Evolutionary conservation across 2,888 invertebrate genomes (phyloP), one percentile per base, ranked within the genome.

Genomic region (Pachycephus smyrnensis): DNA sequence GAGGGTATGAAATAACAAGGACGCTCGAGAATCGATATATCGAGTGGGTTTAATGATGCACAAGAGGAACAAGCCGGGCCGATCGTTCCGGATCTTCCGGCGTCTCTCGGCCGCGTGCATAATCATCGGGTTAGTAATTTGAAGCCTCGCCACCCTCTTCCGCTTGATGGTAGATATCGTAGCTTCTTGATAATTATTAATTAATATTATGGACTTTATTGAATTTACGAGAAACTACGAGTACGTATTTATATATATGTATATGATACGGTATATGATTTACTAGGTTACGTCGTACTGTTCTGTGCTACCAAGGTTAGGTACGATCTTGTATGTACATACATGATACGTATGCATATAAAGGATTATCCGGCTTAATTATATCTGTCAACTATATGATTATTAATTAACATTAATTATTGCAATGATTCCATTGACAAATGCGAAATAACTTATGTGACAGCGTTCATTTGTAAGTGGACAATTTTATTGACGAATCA

Each of bases 1-100:
- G 36, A 35, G 33, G 81, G 68, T 78, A 78, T 77, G 77, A 81
- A 81, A 80, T 77, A 78, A 81, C 80, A 79, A 79, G 82, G 81
- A 82, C 82, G 78, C 37, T 69, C 37, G 73, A 68, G 75, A 77
- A 82, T 82, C 82, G 82, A 82, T 82, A 82, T 81, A 81, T 82
- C 79, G 80, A 78, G 78, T 79, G 30, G 23, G 23, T 36, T 74
- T 74, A 74, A 74, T 36, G 74, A 74, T 74, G 35, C 36, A 74
- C 33, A 33, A 74, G 74, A 74, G 31, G 36, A 74, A 37, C 74
- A 12, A 32, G 23, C 74, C 74, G 12, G 9, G 33, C 74, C 37
- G 31, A 74, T 74, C 30, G 71, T 71, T 33, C 33, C 31, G 71
- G 31, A 71, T 71, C 31, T 32, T 71, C 71, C 55, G 55, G 55